Evolutionary conservation across 2,888 invertebrate species (phyloP).

Genomic region (Parthenolecanium corni): DNA sequence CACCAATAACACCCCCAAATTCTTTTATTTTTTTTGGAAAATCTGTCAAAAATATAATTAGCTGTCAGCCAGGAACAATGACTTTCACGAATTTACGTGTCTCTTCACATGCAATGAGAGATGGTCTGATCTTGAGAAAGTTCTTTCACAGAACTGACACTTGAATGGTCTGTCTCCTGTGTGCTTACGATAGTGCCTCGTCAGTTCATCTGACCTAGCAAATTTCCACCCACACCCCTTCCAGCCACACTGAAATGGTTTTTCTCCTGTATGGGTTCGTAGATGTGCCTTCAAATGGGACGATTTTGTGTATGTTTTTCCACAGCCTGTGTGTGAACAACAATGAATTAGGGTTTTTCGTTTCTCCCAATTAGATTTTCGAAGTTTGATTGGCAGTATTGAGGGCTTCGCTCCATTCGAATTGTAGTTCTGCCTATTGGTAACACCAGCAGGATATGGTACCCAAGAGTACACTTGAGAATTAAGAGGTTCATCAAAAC

Average conservation of each 20-base stretch:
- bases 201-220: constrained; percentile 51
- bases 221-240: constrained; percentile 47
- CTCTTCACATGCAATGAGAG: constrained; percentile 54
- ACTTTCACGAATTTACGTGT: constrained; percentile 37
- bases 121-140: constrained; percentile 54
- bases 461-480: not conserved
- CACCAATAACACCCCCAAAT: too few relatives aligned
- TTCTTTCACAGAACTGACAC: constrained; percentile 50
- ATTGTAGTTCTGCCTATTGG: not conserved
- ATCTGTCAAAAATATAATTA: too few relatives aligned
- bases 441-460: not conserved
- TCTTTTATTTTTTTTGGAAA: too few relatives aligned
- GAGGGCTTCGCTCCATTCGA: constrained; percentile 1
- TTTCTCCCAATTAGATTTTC: constrained; percentile 36
- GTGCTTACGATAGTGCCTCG: constrained; percentile 47
- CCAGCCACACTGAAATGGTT: constrained; percentile 53
- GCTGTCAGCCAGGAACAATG: too few relatives aligned
- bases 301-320: constrained; percentile 50
- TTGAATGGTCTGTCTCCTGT: constrained; percentile 53
- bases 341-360: constrained; percentile 45
- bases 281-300: constrained; percentile 51
- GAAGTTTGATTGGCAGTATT: not conserved
- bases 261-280: constrained; percentile 52
- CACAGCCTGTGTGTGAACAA: constrained; percentile 47
- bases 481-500: not conserved